Base-by-base conservation (phyloP, 2,113 vertebrate species). In the Castor canadensis region DNA sequence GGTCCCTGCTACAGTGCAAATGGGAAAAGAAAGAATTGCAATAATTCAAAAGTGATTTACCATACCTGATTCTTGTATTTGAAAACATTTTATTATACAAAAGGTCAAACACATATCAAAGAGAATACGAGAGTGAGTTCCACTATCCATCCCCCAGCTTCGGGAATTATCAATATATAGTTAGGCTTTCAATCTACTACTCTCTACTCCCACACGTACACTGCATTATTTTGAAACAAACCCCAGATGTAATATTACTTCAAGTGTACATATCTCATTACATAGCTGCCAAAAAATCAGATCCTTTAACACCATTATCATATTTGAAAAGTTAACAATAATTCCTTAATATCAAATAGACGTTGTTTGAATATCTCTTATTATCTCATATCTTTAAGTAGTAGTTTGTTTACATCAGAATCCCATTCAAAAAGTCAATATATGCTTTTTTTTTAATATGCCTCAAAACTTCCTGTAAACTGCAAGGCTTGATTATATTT, bases 151-250 rank as follows among this genome's bases (percentile, higher is more conserved):
- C 73, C 43, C 11, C 32, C 28, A 89, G 45, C 56, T 89, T 94
- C 45, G 88, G 28, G 47, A 66, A 88, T 82, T 75, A 38, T 43
- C 3, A 75, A 38, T 52, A 80, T 10, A 58, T 62, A 6, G 22
- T 3, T 54, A 87, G 26, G 8, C 24, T 32, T 86, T 85, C 43
- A n/a, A 49, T 56, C 20, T 84, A 58, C 30, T 58, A n/a, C 10
- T 80, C 13, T 62, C 28, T 82, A 28, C 17, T 45, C 35, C 28
- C 15, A 81, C 2, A 64, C 9, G 60, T 32, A 54, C 17, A 69
- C 26, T 60, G 12, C 19, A 85, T 72, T 91, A 88, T 73, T 94
- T 81, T 81, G 11, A 96, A 96, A 92, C 5, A 93, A 94, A 91
- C 83, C 22, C 9, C 11, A 89, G n/a, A 66, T 1, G 67, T 89